A percentile compares a stretch with the other conserved stretches of the same genome.
Conservation (phyloP, 2,113 vertebrate species). For the Chloebia gouldiae region DNA sequence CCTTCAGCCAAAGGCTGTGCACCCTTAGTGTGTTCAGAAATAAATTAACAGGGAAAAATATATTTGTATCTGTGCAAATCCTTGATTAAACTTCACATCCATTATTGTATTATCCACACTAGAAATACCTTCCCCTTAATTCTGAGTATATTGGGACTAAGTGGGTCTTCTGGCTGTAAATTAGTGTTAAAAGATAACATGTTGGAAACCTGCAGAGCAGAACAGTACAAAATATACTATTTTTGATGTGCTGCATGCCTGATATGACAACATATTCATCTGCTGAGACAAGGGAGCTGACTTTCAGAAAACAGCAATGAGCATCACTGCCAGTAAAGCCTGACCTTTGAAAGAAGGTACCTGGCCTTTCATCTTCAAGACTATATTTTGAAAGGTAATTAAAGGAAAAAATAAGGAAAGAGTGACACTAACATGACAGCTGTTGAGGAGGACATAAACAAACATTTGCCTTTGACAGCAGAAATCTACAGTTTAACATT, state of each 20-base stretch:
- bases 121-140: not conserved
- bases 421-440: conserved; percentile 13
- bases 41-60: not conserved
- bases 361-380: conserved; percentile 39
- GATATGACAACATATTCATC: not conserved
- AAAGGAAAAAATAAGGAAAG: not conserved
- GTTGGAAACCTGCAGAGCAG: not conserved
- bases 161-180: not conserved
- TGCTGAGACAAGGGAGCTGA: not conserved
- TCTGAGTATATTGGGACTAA: not conserved
- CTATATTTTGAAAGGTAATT: conserved; percentile 43
- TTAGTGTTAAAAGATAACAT: not conserved
- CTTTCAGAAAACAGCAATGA: conserved; percentile 26
- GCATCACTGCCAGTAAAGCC: not conserved
- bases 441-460: conserved; percentile 28
- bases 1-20: not conserved
- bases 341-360: conserved; percentile 52
- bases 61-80: not conserved
- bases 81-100: not conserved
- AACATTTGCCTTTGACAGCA: not conserved
- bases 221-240: not conserved
- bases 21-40: not conserved
- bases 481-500: conserved; percentile 33
- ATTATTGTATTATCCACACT: not conserved
- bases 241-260: not conserved